A percentile compares a stretch with the other conserved stretches of the same genome.
Evolutionary conservation across 1,140 invertebrate species (phyloP).

Genomic region (Archivesica marissinica): DNA sequence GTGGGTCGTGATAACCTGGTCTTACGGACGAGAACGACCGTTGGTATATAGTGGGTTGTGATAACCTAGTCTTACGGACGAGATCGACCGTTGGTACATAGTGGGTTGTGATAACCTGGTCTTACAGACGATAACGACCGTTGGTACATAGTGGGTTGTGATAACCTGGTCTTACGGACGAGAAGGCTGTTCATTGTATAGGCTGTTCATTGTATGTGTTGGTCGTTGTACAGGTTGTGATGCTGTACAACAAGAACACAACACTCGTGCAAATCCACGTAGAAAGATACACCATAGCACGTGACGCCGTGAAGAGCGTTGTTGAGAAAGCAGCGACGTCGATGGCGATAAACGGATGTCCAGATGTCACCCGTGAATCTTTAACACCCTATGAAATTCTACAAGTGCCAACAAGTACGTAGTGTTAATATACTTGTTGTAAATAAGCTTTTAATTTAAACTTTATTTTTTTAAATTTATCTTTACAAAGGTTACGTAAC

Average conservation of each 20-base stretch:
- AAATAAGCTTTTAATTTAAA: neutral
- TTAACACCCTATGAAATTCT: constrained; percentile 60
- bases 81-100: too few species aligned
- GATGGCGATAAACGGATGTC: constrained; percentile 61
- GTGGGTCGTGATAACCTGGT: too few species aligned
- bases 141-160: too few species aligned
- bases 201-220: too few species aligned
- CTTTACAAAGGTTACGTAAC: neutral
- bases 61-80: too few species aligned
- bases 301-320: constrained; percentile 58
- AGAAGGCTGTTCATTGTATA: too few species aligned
- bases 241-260: constrained; percentile 72
- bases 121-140: too few species aligned
- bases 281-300: constrained; percentile 18
- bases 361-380: constrained; percentile 58
- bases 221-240: constrained; percentile 58
- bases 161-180: too few species aligned
- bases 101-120: too few species aligned
- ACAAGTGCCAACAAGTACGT: constrained; percentile 49
- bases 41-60: too few species aligned
- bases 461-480: neutral
- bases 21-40: too few species aligned
- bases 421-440: neutral
- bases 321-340: constrained; percentile 58
- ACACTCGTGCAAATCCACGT: constrained; percentile 69